These are phyloP conservation scores for Phaethon lepturus DNA, from an alignment of 2,113 vertebrate genomes.

Conservation along the genomic window DNA sequence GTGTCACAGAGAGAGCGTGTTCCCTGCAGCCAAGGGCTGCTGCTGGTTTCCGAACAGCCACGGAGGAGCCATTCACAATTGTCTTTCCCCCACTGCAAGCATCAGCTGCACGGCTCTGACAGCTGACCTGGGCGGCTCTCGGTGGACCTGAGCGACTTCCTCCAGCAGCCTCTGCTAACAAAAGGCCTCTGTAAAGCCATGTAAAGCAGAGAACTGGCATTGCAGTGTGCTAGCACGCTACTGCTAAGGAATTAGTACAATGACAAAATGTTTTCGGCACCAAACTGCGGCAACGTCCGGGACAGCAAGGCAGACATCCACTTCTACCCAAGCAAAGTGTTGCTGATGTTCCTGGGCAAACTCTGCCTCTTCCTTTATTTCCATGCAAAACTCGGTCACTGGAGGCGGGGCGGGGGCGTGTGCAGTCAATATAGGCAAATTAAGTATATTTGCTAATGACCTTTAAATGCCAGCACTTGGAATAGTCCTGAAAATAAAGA, in stretches of 20 bases:
- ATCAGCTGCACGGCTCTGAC: not conserved
- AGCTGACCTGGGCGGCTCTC: not conserved
- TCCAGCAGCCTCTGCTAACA: not conserved
- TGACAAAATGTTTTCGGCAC: not conserved
- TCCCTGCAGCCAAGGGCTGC: fast-evolving
- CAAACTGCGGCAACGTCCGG: not conserved
- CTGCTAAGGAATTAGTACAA: not conserved
- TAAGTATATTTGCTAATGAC: not conserved
- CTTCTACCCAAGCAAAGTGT: not conserved
- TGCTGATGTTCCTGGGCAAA: not conserved
- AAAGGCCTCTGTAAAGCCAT: conserved; percentile 8
- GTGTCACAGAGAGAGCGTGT: fast-evolving
- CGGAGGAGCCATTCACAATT: not conserved
- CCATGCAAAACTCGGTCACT: not conserved
- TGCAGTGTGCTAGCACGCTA: fast-evolving
- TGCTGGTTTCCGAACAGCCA: not conserved
- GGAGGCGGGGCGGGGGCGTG: not conserved
- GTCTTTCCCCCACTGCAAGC: not conserved
- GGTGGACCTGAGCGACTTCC: not conserved
- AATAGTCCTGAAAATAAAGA: not conserved
- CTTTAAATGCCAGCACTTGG: not conserved
- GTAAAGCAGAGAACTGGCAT: not conserved
- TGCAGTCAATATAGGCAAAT: not conserved
- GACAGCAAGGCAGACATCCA: not conserved
- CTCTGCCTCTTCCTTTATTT: not conserved